Base-by-base conservation (phyloP, 2,888 invertebrate genomes). In the Andricus quercusramuli region DNA sequence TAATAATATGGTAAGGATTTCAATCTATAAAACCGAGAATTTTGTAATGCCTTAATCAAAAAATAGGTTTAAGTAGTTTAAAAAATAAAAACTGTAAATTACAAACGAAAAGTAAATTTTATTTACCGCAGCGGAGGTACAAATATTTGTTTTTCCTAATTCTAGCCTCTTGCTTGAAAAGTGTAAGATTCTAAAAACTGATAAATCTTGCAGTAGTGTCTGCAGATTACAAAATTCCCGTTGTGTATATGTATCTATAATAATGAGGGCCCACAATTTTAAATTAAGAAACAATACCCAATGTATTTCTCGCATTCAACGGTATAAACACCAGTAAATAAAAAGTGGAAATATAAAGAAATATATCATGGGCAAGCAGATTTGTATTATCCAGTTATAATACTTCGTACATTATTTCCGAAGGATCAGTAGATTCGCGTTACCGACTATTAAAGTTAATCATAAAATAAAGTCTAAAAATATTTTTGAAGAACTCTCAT, bases 311-410 rank as follows among this genome's bases (percentile, higher is more conserved):
- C 25, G 64, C 29, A 64, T 64, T 64, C 29, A 29, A 29, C 64
- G 64, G 64, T 17, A 29, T 64, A 64, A 59, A 22, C 29, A 64
- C 29, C 64, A 64, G n/a, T 37, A 66, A 32, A 37, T 67, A 67
- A 67, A 41, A 67, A n/a, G 11, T 13, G 2, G 11, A 67, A 22
- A 41, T 22, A 67, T 67, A 64, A 64, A 67, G 22, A 67, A 67
- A 67, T 66, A 41, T n/a, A 41, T 37, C 56, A 56, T 74, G 51
- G n/a, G 20, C n/a, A 32, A 51, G 47, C 47, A 56, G 25, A 56
- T 56, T 70, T 47, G 56, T 74, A 74, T 74, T 74, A 74, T 56
- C 29, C 9, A 56, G n/a, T 8, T 25, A 56, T 74, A 74, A 74
- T 74, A 74, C 56, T 32, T 29, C 32, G 56, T n/a, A 74, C 56